Percentiles rank a stretch among this genome's conserved stretches.
Conservation (phyloP, 2,888 invertebrate species). For the Parnassius glacialis region DNA sequence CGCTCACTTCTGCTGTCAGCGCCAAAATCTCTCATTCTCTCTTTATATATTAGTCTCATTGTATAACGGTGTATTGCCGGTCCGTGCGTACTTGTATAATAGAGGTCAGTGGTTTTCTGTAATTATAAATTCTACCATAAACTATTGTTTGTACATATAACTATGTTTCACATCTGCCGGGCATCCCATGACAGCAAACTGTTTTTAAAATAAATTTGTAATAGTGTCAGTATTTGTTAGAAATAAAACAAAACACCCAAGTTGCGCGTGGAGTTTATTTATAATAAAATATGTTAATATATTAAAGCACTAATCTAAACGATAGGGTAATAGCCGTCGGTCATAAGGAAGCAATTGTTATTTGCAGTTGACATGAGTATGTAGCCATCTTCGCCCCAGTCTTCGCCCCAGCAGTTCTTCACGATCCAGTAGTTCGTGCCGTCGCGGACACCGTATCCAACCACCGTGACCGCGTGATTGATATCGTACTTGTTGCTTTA, state of each 20-base stretch:
- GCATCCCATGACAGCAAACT: no score
- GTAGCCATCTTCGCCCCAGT: slow-evolving; percentile 54
- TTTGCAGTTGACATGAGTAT: slow-evolving; percentile 40
- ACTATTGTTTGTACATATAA: no score
- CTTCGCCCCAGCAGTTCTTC: slow-evolving; percentile 55
- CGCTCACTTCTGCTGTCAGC: no score
- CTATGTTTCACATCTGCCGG: no score
- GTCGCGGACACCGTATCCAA: slow-evolving; percentile 49
- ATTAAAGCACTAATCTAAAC: neutral
- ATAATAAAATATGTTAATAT: neutral
- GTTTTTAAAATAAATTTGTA: no score
- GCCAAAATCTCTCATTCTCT: no score
- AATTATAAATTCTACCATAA: no score
- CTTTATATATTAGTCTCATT: no score
- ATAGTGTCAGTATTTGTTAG: no score
- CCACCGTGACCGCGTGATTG: slow-evolving; percentile 48
- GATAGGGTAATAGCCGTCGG: slow-evolving; percentile 37
- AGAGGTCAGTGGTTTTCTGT: no score
- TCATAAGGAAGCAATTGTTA: slow-evolving; percentile 45
- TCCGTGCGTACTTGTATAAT: no score
- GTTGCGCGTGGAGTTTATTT: neutral
- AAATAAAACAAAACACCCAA: neutral
- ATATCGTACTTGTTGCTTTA: neutral
- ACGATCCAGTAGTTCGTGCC: slow-evolving; percentile 52
- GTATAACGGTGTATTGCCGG: no score